A percentile compares a stretch with the other conserved stretches of the same genome.
These are phyloP conservation scores for Microctonus hyperodae DNA, from an alignment of 2,888 invertebrate species.

Conservation along the genomic window DNA sequence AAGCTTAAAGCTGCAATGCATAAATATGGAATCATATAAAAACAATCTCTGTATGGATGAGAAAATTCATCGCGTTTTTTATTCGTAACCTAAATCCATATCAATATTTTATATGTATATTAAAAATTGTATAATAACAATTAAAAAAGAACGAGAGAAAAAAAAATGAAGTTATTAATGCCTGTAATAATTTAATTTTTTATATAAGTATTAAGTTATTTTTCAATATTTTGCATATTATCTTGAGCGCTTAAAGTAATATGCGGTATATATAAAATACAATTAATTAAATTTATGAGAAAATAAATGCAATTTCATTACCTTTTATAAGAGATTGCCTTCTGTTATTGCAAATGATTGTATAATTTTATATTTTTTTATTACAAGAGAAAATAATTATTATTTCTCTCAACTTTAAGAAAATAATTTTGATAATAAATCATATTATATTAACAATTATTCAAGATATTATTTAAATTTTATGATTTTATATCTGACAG, in stretches of 20 bases:
- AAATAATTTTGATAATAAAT: no score
- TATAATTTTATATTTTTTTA: not conserved
- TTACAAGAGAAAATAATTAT: not conserved
- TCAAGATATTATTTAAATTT: no score
- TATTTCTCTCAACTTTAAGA: not conserved
- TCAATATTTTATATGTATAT: not conserved
- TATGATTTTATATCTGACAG: no score
- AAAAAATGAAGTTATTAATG: no score
- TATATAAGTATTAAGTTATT: not conserved
- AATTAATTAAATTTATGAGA: not conserved
- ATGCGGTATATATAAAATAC: not conserved
- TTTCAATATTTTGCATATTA: not conserved
- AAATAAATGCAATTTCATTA: not conserved
- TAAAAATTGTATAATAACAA: not conserved
- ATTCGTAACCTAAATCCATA: not conserved
- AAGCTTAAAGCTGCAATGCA: slow-evolving; percentile 31
- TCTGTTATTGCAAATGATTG: not conserved
- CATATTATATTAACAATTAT: no score
- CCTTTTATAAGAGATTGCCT: not conserved
- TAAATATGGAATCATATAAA: slow-evolving; percentile 25
- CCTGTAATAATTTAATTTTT: no score
- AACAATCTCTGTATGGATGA: not conserved
- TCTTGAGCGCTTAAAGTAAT: not conserved
- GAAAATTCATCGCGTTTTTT: not conserved
- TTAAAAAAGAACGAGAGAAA: no score